Base-by-base conservation (phyloP, 2,113 vertebrate genomes). In the Pica pica region DNA sequence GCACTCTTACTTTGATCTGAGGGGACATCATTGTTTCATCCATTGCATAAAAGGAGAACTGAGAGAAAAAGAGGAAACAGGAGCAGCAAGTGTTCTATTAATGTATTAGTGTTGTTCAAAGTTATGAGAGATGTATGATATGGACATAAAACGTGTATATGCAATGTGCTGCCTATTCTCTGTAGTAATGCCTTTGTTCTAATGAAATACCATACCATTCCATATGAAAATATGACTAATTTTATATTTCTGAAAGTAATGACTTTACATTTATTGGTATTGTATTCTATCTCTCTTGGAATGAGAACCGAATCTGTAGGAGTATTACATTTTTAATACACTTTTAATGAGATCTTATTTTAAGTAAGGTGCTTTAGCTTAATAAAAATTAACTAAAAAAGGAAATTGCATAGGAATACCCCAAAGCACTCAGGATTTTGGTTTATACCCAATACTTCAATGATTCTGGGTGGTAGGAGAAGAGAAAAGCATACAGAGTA, bases 311-410 rank as follows among this genome's bases (percentile, higher is more conserved):
- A 78, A 55, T 90, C 71, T 93, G 56, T 71, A 92, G 80, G 60
- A 63, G 56, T 93, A 78, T 77, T 89, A 44, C 14, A n/a, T 78
- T 81, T 88, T 93, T 81, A 87, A 81, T 90, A 83, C 8, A 37
- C 17, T 80, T 87, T 53, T 91, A 78, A 92, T 75, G 52, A 87
- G 24, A 56, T 59, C 49, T 89, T 86, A 75, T 67, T 93, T 95
- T 93, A 91, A 88, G 47, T 63, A 83, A 91, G 37, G 18, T 85
- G 44, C 28, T 92, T 79, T 87, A 64, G 56, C 84, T 47, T 55
- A 89, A 74, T 90, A 91, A 88, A 94, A 93, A 83, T 41, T 53
- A 93, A 52, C 56, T 69, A 26, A 89, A 83, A 94, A 50, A 59
- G 47, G 24, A 67, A 87, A 91, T 71, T 86, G n/a, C 31, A 35